These are phyloP conservation scores for Eurytoma adleriae DNA, from an alignment of 2,888 invertebrate genomes.

Conservation along the genomic window DNA sequence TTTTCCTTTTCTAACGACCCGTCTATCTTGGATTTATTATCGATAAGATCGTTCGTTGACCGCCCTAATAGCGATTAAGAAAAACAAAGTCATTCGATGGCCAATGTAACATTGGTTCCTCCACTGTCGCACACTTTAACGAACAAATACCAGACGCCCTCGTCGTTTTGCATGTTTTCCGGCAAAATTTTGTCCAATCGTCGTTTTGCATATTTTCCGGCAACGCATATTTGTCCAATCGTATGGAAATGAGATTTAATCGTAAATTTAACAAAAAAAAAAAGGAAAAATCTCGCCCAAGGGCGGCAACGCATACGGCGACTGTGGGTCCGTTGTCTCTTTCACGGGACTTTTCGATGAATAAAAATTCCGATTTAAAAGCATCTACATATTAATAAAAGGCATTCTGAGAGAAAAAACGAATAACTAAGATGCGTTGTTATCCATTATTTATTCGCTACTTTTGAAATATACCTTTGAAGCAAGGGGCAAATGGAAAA, in stretches of 20 bases:
- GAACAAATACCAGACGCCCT: constrained; percentile 23
- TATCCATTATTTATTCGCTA: constrained; percentile 50
- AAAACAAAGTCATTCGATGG: background rate
- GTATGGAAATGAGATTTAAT: too few species aligned
- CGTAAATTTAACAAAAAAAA: constrained; percentile 11
- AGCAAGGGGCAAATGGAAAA: constrained; percentile 23
- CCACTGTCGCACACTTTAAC: constrained; percentile 23
- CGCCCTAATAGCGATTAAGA: constrained; percentile 14
- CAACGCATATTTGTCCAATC: too few species aligned
- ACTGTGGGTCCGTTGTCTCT: constrained; percentile 58
- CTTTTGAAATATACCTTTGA: constrained; percentile 37
- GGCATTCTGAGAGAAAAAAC: constrained; percentile 33
- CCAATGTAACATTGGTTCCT: constrained; percentile 7
- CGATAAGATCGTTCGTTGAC: constrained; percentile 29
- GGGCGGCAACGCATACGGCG: constrained; percentile 2
- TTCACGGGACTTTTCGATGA: constrained; percentile 64
- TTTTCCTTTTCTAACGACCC: constrained; percentile 37
- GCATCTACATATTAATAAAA: constrained; percentile 30
- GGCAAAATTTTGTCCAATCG: constrained; percentile 34
- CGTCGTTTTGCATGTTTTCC: constrained; percentile 38
- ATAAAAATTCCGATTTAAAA: constrained; percentile 65
- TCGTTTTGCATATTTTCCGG: too few species aligned
- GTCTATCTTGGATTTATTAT: constrained; percentile 40
- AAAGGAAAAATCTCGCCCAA: constrained; percentile 11
- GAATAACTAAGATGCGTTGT: constrained; percentile 31